Base-by-base conservation (phyloP, 2,797 vertebrate genomes). In the Catostomus latipinnis region DNA sequence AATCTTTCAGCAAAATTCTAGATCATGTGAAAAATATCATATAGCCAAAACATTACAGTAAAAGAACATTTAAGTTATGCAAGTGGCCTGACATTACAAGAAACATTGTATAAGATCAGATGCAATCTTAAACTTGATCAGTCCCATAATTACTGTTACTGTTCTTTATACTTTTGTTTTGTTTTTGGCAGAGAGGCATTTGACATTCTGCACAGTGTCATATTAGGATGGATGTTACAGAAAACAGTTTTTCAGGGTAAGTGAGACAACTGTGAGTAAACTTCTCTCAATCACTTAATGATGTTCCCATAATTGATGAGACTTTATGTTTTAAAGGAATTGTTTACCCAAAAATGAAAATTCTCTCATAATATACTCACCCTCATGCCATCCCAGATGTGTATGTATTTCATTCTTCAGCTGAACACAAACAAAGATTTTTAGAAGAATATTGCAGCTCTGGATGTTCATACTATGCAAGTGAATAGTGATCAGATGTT, bases 101-200 rank as follows among this genome's bases (percentile, higher is more conserved):
- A 16, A 67, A 22, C 49, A 67, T 45, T 76, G 45, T 12, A 48
- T 34, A 58, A 49, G 54, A 68, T 76, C 45, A 58, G 12, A 49
- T 12, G 6, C 43, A 57, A n/a, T 57, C 14, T 57, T 45, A n/a
- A 10, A 18, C 5, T 48, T 76, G 8, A 57, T 67, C 12, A 12
- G 56, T 58, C 10, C 65, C n/a, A 9, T 46, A 18, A 48, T 43
- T 12, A n/a, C 70, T 71, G 46, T 12, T 1, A 54, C 34, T 34
- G 1, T 34, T 34, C 34, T 34, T 34, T 34, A 60, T 3, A 8
- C 22, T 43, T 53, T 13, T 14, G 45, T 53, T 45, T 65, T 65
- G 54, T 45, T 65, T 65, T 65, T 65, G 16, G 49, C 9, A 52
- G 22, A 63, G 13, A 65, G 61, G 2, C 61, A 54, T 54, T 54